Percentiles rank a stretch among this genome's conserved stretches.
These are phyloP conservation scores for Accipiter virgatus DNA, from an alignment of 2,113 vertebrate genomes.

Conservation along the genomic window DNA sequence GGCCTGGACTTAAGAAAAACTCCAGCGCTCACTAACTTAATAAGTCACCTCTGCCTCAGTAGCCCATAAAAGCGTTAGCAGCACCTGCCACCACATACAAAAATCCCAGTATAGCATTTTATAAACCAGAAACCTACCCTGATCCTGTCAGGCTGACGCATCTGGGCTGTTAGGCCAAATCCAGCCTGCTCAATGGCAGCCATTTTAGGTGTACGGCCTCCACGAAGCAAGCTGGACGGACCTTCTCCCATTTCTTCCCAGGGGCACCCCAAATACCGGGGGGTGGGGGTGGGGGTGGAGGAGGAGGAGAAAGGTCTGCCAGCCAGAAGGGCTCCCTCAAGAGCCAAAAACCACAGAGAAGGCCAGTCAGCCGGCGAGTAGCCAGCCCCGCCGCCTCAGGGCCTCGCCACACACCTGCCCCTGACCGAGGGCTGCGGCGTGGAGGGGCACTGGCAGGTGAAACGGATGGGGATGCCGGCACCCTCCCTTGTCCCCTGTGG, in stretches of 20 bases:
- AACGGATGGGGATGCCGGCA: rapidly evolving
- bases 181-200: neutral
- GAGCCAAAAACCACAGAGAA: rapidly evolving
- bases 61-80: neutral
- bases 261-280: neutral
- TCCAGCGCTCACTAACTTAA: neutral
- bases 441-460: rapidly evolving
- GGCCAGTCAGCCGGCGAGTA: rapidly evolving
- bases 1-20: neutral
- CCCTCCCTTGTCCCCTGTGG: rapidly evolving
- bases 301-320: no score
- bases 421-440: no score
- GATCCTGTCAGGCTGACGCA: neutral
- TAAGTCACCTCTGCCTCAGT: neutral
- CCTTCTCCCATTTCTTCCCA: neutral
- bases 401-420: rapidly evolving
- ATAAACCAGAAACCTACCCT: neutral
- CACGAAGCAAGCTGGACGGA: rapidly evolving
- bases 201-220: neutral
- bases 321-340: neutral
- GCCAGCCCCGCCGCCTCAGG: rapidly evolving
- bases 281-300: rapidly evolving
- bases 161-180: neutral
- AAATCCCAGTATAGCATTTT: neutral
- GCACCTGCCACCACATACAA: neutral